These are phyloP conservation scores for Euplagia quadripunctaria DNA, from an alignment of 2,888 invertebrate genomes.

Conservation along the genomic window DNA sequence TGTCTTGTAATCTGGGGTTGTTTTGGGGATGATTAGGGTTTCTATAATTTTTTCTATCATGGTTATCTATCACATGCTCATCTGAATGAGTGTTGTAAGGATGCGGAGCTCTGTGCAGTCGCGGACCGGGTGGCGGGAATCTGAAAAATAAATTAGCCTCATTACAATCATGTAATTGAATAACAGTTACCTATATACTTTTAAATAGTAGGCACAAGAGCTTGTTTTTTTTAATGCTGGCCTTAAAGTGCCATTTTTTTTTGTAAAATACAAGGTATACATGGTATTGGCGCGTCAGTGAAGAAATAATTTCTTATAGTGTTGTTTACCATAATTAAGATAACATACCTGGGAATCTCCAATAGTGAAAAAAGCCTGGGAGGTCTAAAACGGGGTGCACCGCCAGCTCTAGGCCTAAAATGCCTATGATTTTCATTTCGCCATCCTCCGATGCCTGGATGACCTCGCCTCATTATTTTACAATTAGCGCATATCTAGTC, in stretches of 20 bases:
- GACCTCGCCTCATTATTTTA: slow-evolving; percentile 83
- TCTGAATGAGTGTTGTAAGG: slow-evolving; percentile 53
- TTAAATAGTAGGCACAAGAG: neutral
- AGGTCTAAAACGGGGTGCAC: slow-evolving; percentile 70
- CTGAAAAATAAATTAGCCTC: slow-evolving; percentile 57
- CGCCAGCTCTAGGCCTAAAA: slow-evolving; percentile 76
- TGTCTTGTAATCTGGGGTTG: slow-evolving; percentile 57
- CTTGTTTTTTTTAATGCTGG: neutral
- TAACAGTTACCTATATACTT: neutral
- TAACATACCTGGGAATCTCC: slow-evolving; percentile 68
- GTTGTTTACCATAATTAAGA: slow-evolving; percentile 10
- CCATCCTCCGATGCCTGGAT: slow-evolving; percentile 78
- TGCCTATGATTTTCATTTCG: slow-evolving; percentile 78
- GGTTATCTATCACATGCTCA: slow-evolving; percentile 53
- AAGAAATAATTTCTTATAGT: slow-evolving; percentile 48
- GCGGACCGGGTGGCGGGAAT: slow-evolving; percentile 66
- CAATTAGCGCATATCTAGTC: slow-evolving; percentile 66
- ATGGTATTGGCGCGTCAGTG: slow-evolving; percentile 65
- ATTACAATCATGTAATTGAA: neutral
- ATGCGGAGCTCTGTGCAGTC: slow-evolving; percentile 57
- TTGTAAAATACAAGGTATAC: slow-evolving; percentile 20
- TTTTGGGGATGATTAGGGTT: slow-evolving; percentile 45
- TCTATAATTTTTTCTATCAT: slow-evolving; percentile 66
- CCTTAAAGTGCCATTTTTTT: slow-evolving; percentile 16
- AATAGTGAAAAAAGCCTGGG: slow-evolving; percentile 61